Conservation (phyloP, 2,113 vertebrate species). For the Mustelus asterias region DNA sequence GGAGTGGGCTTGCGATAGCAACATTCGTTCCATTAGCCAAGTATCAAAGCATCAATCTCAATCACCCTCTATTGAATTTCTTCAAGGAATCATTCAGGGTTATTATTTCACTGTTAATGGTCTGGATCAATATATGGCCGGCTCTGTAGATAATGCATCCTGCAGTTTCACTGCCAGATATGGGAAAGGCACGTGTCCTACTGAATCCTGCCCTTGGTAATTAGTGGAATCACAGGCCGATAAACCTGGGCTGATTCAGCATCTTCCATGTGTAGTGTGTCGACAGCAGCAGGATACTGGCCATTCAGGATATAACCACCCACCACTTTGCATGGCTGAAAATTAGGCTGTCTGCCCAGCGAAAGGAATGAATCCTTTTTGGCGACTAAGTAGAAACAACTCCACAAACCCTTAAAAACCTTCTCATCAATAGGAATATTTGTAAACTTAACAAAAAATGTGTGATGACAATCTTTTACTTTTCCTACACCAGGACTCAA, state of each 20-base stretch:
- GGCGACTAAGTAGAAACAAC: background rate
- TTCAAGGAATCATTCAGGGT: background rate
- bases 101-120: background rate
- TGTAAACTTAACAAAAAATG: background rate
- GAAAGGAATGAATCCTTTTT: background rate
- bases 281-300: background rate
- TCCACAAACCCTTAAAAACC: background rate
- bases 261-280: background rate
- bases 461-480: background rate
- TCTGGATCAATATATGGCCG: background rate
- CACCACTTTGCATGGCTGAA: background rate
- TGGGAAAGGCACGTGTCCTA: background rate
- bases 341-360: background rate
- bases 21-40: background rate
- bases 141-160: background rate
- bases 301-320: background rate
- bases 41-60: background rate
- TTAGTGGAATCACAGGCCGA: background rate
- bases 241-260: background rate
- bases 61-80: background rate
- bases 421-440: background rate
- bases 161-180: background rate
- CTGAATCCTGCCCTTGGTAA: background rate
- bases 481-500: background rate
- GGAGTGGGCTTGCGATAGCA: background rate